Conservation (phyloP, 2,113 vertebrate genomes). For the Rhagologus leucostigma region DNA sequence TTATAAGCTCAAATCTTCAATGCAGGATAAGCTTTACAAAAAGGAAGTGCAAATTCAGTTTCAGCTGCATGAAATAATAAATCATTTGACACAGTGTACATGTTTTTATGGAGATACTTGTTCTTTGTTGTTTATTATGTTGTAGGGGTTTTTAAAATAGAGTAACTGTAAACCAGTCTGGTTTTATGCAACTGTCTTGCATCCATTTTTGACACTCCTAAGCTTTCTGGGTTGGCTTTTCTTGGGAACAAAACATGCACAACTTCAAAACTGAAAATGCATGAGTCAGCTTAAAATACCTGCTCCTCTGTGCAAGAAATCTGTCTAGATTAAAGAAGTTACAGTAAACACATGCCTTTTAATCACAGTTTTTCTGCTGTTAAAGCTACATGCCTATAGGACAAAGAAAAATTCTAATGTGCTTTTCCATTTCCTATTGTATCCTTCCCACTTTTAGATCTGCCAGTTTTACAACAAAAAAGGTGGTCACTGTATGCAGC, state of each 20-base stretch:
- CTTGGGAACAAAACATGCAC: background rate
- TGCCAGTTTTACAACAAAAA: conserved; percentile 70
- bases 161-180: background rate
- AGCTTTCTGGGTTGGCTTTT: background rate
- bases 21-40: background rate
- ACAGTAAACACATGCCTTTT: background rate
- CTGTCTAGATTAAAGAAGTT: background rate
- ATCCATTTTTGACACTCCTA: background rate
- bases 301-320: background rate
- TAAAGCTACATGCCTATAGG: background rate
- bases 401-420: background rate
- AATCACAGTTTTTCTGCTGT: background rate
- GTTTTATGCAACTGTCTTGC: background rate
- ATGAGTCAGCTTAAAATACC: background rate
- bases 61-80: background rate
- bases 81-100: background rate
- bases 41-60: background rate
- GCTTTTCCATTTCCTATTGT: background rate
- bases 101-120: background rate
- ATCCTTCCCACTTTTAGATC: conserved; percentile 18
- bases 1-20: background rate
- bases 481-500: conserved; percentile 29
- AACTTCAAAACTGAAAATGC: background rate
- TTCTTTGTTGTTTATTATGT: background rate
- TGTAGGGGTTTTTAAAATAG: background rate